These are phyloP conservation scores for Pararge aegeria DNA, from an alignment of 1,140 invertebrate genomes.

Conservation along the genomic window DNA sequence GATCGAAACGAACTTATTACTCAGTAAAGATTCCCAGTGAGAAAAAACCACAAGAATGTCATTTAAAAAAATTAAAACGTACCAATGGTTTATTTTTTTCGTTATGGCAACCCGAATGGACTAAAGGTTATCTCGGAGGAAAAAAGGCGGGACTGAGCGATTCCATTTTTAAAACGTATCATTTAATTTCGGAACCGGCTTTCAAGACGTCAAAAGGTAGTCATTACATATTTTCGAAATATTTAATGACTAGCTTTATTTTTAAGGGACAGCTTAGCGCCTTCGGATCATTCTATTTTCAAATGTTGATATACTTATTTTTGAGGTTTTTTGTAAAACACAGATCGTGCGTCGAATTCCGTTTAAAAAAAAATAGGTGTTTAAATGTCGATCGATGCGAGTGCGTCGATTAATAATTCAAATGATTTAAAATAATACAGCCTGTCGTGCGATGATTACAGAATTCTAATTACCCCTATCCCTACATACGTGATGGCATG, in stretches of 20 bases:
- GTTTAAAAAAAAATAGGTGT: not conserved
- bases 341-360: not conserved
- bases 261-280: slow-evolving; percentile 61
- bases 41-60: slow-evolving; percentile 78
- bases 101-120: slow-evolving; percentile 69
- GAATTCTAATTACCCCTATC: slow-evolving; percentile 71
- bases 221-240: slow-evolving; percentile 72
- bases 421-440: slow-evolving; percentile 28
- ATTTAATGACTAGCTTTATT: slow-evolving; percentile 49
- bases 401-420: slow-evolving; percentile 16
- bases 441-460: slow-evolving; percentile 51
- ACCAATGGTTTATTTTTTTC: slow-evolving; percentile 61
- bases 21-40: slow-evolving; percentile 60
- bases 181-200: slow-evolving; percentile 79
- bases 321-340: not conserved
- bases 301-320: slow-evolving; percentile 4
- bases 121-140: slow-evolving; percentile 77
- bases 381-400: not conserved
- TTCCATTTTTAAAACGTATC: slow-evolving; percentile 80
- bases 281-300: slow-evolving; percentile 51
- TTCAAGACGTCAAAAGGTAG: slow-evolving; percentile 77
- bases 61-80: slow-evolving; percentile 78
- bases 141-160: slow-evolving; percentile 77
- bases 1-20: slow-evolving; percentile 64
- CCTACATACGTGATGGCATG: slow-evolving; percentile 63